Conservation (phyloP, 2,888 invertebrate species). For the Galerucella pusilla region DNA sequence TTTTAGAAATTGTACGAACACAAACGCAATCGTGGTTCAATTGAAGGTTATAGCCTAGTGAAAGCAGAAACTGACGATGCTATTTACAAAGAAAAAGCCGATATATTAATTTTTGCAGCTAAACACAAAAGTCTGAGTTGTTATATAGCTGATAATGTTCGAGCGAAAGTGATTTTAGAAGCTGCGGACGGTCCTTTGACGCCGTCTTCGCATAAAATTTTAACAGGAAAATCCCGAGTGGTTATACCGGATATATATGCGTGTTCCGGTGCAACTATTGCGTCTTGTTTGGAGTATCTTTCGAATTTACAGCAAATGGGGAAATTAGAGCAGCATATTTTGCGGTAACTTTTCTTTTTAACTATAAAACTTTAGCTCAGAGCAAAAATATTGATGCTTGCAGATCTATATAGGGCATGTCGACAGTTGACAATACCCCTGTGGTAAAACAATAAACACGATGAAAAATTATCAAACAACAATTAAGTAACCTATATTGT, state of each 20-base stretch:
- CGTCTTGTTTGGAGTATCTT: conserved; percentile 60
- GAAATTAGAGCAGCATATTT: conserved; percentile 31
- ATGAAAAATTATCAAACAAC: too few relatives aligned
- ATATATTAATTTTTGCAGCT: conserved; percentile 59
- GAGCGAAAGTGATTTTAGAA: conserved; percentile 61
- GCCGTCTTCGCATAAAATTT: conserved; percentile 59
- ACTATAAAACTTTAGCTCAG: too few relatives aligned
- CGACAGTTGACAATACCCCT: too few relatives aligned
- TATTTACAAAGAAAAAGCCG: conserved; percentile 57
- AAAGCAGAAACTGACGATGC: conserved; percentile 50
- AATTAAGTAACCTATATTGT: too few relatives aligned
- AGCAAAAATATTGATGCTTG: too few relatives aligned
- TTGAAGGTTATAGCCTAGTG: conserved; percentile 51
- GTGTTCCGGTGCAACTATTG: conserved; percentile 56
- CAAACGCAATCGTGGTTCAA: conserved; percentile 51
- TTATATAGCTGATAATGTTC: conserved; percentile 57
- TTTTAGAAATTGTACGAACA: conserved; percentile 54
- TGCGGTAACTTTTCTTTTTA: conserved; percentile 36
- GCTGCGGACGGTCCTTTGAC: conserved; percentile 59
- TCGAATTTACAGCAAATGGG: conserved; percentile 49
- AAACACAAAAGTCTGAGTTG: conserved; percentile 58
- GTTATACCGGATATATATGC: conserved; percentile 61
- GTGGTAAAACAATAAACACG: too few relatives aligned
- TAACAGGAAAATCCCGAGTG: conserved; percentile 53
- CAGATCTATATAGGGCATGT: too few relatives aligned